A percentile compares a stretch with the other conserved stretches of the same genome.
Conservation (phyloP, 2,888 invertebrate genomes). For the Apodemia hepburni region DNA sequence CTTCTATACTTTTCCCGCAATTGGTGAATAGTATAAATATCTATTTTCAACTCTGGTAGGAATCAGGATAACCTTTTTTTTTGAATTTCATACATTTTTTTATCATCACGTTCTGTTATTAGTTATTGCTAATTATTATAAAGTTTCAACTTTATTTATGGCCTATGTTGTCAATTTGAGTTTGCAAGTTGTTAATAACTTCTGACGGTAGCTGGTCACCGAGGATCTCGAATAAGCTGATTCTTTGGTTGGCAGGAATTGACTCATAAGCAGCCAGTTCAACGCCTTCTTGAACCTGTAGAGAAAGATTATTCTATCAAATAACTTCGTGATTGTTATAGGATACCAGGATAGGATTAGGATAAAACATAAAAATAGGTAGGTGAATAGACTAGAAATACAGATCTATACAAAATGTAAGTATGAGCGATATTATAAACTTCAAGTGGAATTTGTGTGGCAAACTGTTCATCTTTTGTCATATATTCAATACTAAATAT, state of each 20-base stretch:
- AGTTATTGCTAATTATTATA: slow-evolving; percentile 20
- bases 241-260: slow-evolving; percentile 91
- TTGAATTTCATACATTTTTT: no score
- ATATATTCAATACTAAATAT: no score
- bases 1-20: no score
- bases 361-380: no score
- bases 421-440: no score
- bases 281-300: slow-evolving; percentile 89
- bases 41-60: no score
- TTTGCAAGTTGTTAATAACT: slow-evolving; percentile 92
- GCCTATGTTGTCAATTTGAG: slow-evolving; percentile 92
- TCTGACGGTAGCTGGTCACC: slow-evolving; percentile 93
- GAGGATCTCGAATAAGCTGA: slow-evolving; percentile 91
- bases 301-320: neutral
- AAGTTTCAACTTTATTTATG: slow-evolving; percentile 58
- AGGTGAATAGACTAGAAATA: no score
- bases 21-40: no score
- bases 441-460: no score
- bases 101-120: neutral
- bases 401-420: no score
- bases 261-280: slow-evolving; percentile 92
- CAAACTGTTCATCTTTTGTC: no score
- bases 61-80: no score
- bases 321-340: neutral
- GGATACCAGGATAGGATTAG: neutral